A percentile compares a stretch with the other conserved stretches of the same genome.
Conservation (phyloP, 2,888 invertebrate species). For the Lacanobia oleracea region DNA sequence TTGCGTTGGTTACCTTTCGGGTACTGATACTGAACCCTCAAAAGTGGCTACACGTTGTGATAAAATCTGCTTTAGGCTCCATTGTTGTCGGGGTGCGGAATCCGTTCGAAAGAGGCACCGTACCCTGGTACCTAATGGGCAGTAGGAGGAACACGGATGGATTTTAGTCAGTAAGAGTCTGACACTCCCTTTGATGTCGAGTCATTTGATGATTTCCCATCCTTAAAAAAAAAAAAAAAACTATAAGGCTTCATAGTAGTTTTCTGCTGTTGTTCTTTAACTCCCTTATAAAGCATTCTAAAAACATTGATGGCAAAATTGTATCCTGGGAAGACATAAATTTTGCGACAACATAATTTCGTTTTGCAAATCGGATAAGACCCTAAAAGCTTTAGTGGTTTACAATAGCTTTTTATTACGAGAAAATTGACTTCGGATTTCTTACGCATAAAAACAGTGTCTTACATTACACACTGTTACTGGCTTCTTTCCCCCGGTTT, state of each 20-base stretch:
- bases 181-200: no score
- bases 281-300: background rate
- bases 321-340: constrained; percentile 18
- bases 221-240: no score
- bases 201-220: no score
- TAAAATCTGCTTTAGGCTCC: background rate
- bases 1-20: no score
- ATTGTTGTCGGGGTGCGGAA: no score
- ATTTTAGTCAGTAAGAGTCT: no score
- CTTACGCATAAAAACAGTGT: background rate
- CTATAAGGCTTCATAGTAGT: no score
- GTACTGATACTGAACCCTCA: no score
- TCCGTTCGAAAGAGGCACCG: no score
- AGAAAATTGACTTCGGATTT: background rate
- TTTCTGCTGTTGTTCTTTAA: background rate
- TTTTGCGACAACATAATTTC: constrained; percentile 20
- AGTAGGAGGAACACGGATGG: no score
- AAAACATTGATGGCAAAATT: background rate
- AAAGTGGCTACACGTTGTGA: background rate
- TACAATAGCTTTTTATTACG: constrained; percentile 2
- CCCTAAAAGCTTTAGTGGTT: constrained; percentile 25
- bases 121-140: no score
- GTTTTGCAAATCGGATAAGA: constrained; percentile 34
- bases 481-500: background rate
- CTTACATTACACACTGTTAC: background rate